Conservation (phyloP, 2,113 vertebrate species). For the Epinephelus moara region DNA sequence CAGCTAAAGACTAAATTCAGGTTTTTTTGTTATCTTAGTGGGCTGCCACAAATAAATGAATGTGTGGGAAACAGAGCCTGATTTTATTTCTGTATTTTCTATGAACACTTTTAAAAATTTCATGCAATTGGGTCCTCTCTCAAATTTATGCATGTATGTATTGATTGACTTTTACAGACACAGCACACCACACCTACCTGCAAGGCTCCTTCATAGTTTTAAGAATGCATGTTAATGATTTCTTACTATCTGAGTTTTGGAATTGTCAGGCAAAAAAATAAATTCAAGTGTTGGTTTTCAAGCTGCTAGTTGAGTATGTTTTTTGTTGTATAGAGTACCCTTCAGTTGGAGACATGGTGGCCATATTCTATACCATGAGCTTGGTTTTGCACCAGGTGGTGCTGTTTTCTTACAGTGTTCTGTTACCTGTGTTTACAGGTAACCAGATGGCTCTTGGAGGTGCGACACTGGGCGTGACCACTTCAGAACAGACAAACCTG, state of each 20-base stretch:
- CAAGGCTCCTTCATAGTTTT: not conserved
- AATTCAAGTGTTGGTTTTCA: not conserved
- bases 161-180: not conserved
- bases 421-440: conserved; percentile 80
- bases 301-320: not conserved
- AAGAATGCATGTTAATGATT: not conserved
- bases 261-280: not conserved
- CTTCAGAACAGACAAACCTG: conserved; percentile 92
- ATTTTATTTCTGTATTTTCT: not conserved
- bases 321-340: not conserved
- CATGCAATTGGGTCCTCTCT: not conserved
- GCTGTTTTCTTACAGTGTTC: conserved; percentile 23
- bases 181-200: not conserved
- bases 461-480: conserved; percentile 85
- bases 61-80: too few species aligned
- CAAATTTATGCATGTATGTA: not conserved
- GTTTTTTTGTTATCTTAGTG: too few species aligned
- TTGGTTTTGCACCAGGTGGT: not conserved
- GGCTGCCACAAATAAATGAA: too few species aligned
- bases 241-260: not conserved
- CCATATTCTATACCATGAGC: not conserved
- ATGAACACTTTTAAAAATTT: not conserved
- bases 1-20: too few species aligned
- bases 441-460: conserved; percentile 92
- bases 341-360: not conserved